Percentiles rank a stretch among this genome's conserved stretches.
Evolutionary conservation across 2,113 vertebrate species (phyloP).

Genomic region (Epinephelus lanceolatus): DNA sequence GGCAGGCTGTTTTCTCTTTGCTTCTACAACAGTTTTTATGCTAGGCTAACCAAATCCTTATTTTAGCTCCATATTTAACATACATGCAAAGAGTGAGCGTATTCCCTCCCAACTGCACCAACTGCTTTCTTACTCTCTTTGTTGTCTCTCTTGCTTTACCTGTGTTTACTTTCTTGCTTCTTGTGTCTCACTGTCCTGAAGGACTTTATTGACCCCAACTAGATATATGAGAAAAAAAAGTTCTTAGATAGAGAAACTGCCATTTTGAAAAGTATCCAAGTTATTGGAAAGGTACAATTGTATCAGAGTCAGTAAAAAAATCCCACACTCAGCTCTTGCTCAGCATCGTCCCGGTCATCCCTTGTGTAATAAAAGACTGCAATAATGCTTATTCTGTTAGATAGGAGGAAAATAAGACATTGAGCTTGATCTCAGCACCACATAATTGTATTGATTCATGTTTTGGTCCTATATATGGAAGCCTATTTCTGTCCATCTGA

Average conservation of each 20-base stretch:
- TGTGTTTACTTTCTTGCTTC: neutral
- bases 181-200: neutral
- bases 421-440: neutral
- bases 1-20: neutral
- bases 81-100: neutral
- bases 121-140: neutral
- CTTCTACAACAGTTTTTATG: neutral
- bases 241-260: neutral
- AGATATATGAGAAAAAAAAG: neutral
- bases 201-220: neutral
- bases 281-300: constrained; percentile 18
- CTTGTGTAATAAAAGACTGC: constrained; percentile 11
- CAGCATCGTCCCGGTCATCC: constrained; percentile 6
- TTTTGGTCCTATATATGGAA: neutral
- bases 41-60: neutral
- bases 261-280: neutral
- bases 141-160: neutral
- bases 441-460: constrained; percentile 3
- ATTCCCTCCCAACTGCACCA: neutral
- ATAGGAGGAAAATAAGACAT: neutral
- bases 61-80: neutral
- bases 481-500: no score
- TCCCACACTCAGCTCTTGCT: constrained; percentile 6
- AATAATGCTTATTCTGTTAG: constrained; percentile 24
- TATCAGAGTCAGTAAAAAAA: constrained; percentile 19